Evolutionary conservation across 2,797 vertebrate genomes (phyloP), one percentile per base, ranked within the genome.

Genomic region (Lepus townsendii): DNA sequence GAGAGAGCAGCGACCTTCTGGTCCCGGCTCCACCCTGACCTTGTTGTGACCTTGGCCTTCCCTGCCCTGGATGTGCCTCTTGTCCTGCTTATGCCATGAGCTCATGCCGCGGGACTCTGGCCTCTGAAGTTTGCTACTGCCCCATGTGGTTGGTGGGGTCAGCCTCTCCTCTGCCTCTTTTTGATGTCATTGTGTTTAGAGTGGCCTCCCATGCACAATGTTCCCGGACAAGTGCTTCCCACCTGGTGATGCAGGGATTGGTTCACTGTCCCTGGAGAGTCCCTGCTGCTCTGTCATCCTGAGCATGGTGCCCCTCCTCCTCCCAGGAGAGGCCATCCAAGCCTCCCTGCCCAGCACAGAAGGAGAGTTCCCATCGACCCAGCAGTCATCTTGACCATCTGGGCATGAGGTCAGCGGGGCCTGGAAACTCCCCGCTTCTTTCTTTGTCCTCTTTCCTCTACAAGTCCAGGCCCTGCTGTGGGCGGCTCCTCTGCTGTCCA

Each of bases 331-430:
- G 65, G 24, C n/a, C 13, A n/a, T 54, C 22, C 14, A 65, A 85
- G 14, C 50, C 27, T 54, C 68, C 42, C 65, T 83, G 73, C 27
- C 42, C 54, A 57, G 54, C 19, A 20, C 54, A 71, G 85, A n/a
- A 83, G 79, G 78, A 80, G 79, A n/a, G 38, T 87, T 80, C 62
- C 91, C 2, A 4, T 84, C 73, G 26, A n/a, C 32, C 83, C 22
- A 4, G 65, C 62, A 35, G 75, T 83, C 63, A 54, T 77, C 82
- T n/a, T 30, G 47, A 24, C 83, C 92, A 57, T 65, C 78, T 54
- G 63, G 72, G 63, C 38, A 3, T 93, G 92, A 94, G 75, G 87
- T 95, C 94, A 88, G 87, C 32, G 2, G 63, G 38, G 20, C 2
- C 0, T 69, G 94, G 86, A 96, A 95, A 95, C 84, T 72, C 93